Base-by-base conservation (phyloP, 2,113 vertebrate genomes). In the Menidia beryllina region DNA sequence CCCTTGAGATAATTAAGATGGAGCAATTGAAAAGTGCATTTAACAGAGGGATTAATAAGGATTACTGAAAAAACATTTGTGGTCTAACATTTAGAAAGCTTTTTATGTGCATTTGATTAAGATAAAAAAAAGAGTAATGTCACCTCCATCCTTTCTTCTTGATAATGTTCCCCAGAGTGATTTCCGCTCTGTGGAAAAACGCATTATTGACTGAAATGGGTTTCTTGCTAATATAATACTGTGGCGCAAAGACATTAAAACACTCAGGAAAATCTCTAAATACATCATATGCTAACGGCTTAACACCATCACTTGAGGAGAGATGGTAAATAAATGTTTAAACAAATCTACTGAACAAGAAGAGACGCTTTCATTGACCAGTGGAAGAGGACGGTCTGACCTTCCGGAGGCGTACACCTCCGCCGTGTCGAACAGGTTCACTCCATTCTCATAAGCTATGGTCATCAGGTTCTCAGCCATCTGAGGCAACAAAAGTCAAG, bases 371-470 rank as follows among this genome's bases (percentile, higher is more conserved):
- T 49, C 69, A 63, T 70, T 20, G 9, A 60, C 24, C 48, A 25
- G 39, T 7, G 8, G 54, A 3, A 49, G 62, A 63, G 56, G 52
- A 51, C 77, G 63, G 57, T 52, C 92, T 91, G 93, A 99, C 98
- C 96, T 98, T 82, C 98, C 98, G 1, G 97, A 98, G 0, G 98
- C 98, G 0, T 99, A 99, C 75, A 99, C 98, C 88, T 99, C 98
- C 0, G 98, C 98, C 0, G 98, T 99, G 82, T 99, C 98, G 24
- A 99, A 99, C 12, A 99, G 94, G 88, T 99, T 99, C 54, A 99
- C 95, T 0, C 98, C 98, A 1, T 96, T 96, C 82, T 99, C 98
- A 20, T 98, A 99, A 17, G 98, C 98, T 5, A 98, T 95, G 13
- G 96, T 95, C 98, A 99, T 98, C 89, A 99, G 89, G 88, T 95